Evolutionary conservation across 53 echinoderm and acorn worm species (phyloP).

Genomic region (Temnopleurus reevesii): DNA sequence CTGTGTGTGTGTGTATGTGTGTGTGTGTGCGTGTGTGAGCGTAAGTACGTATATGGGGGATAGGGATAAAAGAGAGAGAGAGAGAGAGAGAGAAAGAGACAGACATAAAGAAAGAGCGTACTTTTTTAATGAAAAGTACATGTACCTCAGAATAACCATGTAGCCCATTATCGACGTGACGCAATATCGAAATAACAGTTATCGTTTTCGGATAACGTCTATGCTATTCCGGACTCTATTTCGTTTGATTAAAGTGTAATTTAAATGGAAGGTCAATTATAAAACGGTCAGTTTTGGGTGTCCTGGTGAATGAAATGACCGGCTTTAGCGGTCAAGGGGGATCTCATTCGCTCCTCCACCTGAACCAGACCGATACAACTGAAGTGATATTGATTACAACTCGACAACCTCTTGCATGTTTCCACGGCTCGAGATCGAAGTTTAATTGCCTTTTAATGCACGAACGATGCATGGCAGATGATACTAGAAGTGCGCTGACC

Average conservation of each 20-base stretch:
- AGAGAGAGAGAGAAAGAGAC: no score
- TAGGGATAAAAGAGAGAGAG: no score
- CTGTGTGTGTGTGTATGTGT: no score
- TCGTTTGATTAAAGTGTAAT: background rate
- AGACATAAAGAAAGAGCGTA: no score
- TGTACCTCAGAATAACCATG: no score
- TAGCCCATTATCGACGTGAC: no score
- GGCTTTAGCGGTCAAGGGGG: slow-evolving; percentile 6
- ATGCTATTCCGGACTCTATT: no score
- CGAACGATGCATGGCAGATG: background rate
- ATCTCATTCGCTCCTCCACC: background rate
- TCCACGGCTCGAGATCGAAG: background rate
- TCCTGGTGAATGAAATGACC: background rate
- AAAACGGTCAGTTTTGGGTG: background rate
- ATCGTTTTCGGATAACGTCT: no score
- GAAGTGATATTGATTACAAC: slow-evolving; percentile 12
- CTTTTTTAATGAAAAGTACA: no score
- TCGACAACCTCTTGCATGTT: background rate
- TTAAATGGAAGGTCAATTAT: background rate
- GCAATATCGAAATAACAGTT: no score
- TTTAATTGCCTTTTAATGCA: slow-evolving; percentile 4
- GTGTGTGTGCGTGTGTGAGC: no score
- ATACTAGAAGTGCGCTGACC: background rate
- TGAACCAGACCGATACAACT: background rate
- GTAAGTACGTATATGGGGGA: no score